Conservation (phyloP, 2,113 vertebrate genomes). For the Hippolais icterina region DNA sequence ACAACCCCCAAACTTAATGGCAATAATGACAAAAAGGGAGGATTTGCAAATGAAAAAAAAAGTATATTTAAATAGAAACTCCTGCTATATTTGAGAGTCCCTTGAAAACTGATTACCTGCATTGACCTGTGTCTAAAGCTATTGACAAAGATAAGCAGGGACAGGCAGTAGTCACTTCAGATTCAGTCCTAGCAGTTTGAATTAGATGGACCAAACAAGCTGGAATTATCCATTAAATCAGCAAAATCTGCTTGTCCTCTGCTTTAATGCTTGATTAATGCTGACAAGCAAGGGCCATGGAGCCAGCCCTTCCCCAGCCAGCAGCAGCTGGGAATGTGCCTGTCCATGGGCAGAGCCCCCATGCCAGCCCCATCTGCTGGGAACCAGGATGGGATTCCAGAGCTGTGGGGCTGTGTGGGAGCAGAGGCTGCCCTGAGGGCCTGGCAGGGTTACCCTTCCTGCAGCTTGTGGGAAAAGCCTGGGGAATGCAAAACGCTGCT, state of each 20-base stretch:
- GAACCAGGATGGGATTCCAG: not conserved
- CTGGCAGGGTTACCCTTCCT: not conserved
- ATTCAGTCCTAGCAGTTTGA: conserved; percentile 28
- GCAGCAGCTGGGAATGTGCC: not conserved
- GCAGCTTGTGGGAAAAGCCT: not conserved
- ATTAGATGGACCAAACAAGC: conserved; percentile 52
- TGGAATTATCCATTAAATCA: conserved; percentile 67
- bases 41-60: not conserved
- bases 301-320: not conserved
- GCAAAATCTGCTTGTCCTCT: conserved; percentile 60
- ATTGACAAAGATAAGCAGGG: conserved; percentile 47
- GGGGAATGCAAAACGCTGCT: not conserved
- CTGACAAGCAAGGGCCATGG: not conserved
- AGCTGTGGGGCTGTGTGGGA: not conserved
- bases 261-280: conserved; percentile 51
- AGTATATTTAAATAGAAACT: not conserved
- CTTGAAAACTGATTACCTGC: conserved; percentile 34
- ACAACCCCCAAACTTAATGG: not conserved
- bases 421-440: not conserved
- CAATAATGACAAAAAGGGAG: not conserved
- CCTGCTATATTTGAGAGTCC: not conserved
- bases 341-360: rapidly evolving
- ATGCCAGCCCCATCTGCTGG: not conserved
- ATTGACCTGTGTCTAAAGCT: conserved; percentile 43
- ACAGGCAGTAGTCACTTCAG: conserved; percentile 47